Percentiles rank a stretch among this genome's conserved stretches.
phyloP scores from a whole-genome alignment of 2,888 invertebrate genomes.

The Gastrophysa polygoni region DNA sequence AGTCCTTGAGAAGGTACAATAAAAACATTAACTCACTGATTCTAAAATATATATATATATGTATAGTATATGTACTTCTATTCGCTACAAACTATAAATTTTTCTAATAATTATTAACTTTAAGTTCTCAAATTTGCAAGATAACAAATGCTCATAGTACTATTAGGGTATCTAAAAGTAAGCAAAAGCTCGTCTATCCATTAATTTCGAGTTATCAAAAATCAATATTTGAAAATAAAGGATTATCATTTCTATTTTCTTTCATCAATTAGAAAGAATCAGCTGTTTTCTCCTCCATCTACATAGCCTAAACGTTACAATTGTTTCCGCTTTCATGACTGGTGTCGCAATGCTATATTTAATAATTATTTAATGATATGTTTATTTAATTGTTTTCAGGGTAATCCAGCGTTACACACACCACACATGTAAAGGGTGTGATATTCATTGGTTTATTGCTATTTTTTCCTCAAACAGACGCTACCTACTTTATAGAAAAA shows the following conservation, averaged over 20 bases:
- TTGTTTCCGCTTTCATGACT: constrained; percentile 39
- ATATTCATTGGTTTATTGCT: constrained; percentile 57
- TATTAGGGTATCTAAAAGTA: constrained; percentile 45
- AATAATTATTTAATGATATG: constrained; percentile 52
- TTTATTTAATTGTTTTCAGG: constrained; percentile 38
- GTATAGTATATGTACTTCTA: constrained; percentile 13
- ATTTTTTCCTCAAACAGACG: constrained; percentile 45
- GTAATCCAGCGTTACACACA: constrained; percentile 37
- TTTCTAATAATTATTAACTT: constrained; percentile 44
- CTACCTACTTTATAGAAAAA: constrained; percentile 48
- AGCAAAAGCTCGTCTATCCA: constrained; percentile 51
- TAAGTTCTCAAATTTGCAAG: constrained; percentile 52
- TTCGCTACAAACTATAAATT: constrained; percentile 42
- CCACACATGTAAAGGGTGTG: constrained; percentile 41
- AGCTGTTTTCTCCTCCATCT: constrained; percentile 18
- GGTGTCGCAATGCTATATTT: constrained; percentile 44
- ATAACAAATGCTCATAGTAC: constrained; percentile 54
- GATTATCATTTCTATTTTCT: constrained; percentile 35
- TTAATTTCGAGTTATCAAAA: constrained; percentile 45
- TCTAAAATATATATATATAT: constrained; percentile 25
- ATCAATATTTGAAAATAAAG: constrained; percentile 42
- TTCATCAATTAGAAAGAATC: constrained; percentile 32
- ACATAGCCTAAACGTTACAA: background rate
- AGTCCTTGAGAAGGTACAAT: constrained; percentile 47
- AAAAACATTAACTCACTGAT: constrained; percentile 34